Evolutionary conservation across 2,797 vertebrate genomes (phyloP), one percentile per base, ranked within the genome.

Genomic region (Xenops minutus): DNA sequence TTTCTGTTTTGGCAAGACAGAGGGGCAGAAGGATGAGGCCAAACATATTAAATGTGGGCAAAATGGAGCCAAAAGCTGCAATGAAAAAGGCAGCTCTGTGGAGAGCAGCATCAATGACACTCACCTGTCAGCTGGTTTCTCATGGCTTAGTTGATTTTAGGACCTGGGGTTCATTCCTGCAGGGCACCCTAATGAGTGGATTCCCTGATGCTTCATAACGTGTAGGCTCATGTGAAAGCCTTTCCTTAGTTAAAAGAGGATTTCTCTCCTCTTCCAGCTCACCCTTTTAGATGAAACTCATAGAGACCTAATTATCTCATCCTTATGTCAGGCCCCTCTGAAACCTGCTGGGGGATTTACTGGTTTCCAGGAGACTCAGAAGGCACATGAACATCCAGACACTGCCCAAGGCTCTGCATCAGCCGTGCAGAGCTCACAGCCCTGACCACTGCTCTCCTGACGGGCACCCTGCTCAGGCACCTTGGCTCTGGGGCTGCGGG

Each of bases 301-400:
- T 23, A 30, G 37, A 85, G 41, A 89, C 6, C 63, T 83, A 93
- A 94, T 94, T 94, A 93, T 80, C 64, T 88, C 55, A 37, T 63
- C 82, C 61, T 88, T 87, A 85, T 80, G 72, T 63, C 78, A 85
- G 86, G 43, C 59, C 63, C 37, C 55, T 83, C 51, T 89, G 88
- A 89, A 81, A 80, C 64, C 56, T 20, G n/a, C 72, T 61, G 68
- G 67, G 61, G 55, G 85, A 27, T 83, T 91, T 82, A 26, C 24
- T 3, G 12, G n/a, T 92, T 89, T 94, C 91, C 88, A 88, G 79
- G 79, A 77, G 85, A 67, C 71, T 23, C 48, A 88, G 63, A 83
- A 63, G 63, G 64, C 63, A 79, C 43, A 24, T 0, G 34, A 27
- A 76, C 36, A 79, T 48, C 48, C 37, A 82, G 54, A 75, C 49